A percentile compares a stretch with the other conserved stretches of the same genome.
These are phyloP conservation scores for Dasysyrphus tricinctus DNA, from an alignment of 2,888 invertebrate genomes.

Conservation along the genomic window DNA sequence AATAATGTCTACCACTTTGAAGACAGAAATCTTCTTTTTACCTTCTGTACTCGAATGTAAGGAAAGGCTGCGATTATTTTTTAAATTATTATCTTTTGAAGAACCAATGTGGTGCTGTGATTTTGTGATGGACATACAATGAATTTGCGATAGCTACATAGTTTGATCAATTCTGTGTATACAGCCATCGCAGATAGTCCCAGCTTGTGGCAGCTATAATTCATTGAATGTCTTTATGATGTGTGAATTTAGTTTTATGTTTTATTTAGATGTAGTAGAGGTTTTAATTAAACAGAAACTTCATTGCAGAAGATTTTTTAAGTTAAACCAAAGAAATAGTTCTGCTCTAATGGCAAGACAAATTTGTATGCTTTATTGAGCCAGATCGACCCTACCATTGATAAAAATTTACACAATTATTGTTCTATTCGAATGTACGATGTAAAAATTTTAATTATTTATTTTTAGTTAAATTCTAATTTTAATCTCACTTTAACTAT, in stretches of 20 bases:
- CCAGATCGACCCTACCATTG: background rate
- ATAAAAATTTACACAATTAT: background rate
- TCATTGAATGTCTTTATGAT: constrained; percentile 54
- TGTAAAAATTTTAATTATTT: constrained; percentile 11
- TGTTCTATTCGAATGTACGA: background rate
- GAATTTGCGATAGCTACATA: background rate
- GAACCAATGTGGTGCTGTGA: constrained; percentile 74
- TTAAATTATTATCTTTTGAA: constrained; percentile 33
- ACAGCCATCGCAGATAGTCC: constrained; percentile 60
- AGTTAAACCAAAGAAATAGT: constrained; percentile 34
- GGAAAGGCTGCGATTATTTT: background rate
- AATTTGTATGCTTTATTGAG: constrained; percentile 10
- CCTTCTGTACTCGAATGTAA: constrained; percentile 85
- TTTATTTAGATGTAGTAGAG: background rate
- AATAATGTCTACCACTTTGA: constrained; percentile 93
- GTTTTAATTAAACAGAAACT: background rate
- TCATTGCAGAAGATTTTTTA: constrained; percentile 16
- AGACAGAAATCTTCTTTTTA: constrained; percentile 92
- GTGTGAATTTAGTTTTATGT: constrained; percentile 37
- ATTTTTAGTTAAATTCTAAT: constrained; percentile 28
- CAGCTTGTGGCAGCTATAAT: constrained; percentile 9
- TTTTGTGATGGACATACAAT: constrained; percentile 65
- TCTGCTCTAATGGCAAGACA: constrained; percentile 15
- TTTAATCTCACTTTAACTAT: background rate
- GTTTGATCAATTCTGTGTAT: constrained; percentile 21